Percentiles rank a stretch among this genome's conserved stretches.
phyloP scores from a whole-genome alignment of 1,140 invertebrate genomes.

The Ditylenchus dipsaci region DNA sequence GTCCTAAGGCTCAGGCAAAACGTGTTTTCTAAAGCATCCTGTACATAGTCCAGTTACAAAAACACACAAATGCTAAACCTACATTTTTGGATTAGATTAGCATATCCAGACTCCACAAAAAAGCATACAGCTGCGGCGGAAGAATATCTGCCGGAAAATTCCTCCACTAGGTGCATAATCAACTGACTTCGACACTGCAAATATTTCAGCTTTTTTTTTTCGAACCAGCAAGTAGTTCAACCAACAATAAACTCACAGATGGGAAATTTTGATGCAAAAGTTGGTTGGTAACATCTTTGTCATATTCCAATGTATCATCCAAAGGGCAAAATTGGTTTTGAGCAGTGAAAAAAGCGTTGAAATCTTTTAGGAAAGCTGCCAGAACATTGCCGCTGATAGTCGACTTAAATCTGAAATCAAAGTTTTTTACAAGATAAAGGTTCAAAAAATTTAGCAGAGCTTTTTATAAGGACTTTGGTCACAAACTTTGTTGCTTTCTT shows the following conservation, averaged over 20 bases:
- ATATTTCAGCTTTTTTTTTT: neutral
- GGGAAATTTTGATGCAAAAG: constrained; percentile 26
- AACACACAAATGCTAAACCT: neutral
- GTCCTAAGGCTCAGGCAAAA: too few species aligned
- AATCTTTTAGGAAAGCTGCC: constrained; percentile 22
- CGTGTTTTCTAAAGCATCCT: too few species aligned
- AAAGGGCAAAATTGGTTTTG: neutral
- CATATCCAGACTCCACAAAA: constrained; percentile 22
- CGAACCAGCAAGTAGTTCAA: neutral
- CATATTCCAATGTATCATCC: neutral
- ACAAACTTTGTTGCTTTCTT: too few species aligned
- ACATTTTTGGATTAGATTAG: constrained; percentile 16
- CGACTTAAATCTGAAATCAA: too few species aligned
- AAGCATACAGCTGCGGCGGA: constrained; percentile 23
- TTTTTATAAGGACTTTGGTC: too few species aligned
- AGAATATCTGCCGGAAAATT: constrained; percentile 23
- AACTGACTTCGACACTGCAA: constrained; percentile 21
- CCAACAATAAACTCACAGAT: neutral
- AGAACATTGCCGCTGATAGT: constrained; percentile 12
- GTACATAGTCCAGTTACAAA: too few species aligned
- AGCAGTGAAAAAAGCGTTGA: constrained; percentile 8
- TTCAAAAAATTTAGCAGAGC: too few species aligned
- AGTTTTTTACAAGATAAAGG: too few species aligned
- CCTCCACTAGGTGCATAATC: constrained; percentile 20
- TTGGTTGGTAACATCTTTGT: constrained; percentile 16